Evolutionary conservation across 2,113 vertebrate species (phyloP), one percentile per base, ranked within the genome.

Genomic region (Castor canadensis): DNA sequence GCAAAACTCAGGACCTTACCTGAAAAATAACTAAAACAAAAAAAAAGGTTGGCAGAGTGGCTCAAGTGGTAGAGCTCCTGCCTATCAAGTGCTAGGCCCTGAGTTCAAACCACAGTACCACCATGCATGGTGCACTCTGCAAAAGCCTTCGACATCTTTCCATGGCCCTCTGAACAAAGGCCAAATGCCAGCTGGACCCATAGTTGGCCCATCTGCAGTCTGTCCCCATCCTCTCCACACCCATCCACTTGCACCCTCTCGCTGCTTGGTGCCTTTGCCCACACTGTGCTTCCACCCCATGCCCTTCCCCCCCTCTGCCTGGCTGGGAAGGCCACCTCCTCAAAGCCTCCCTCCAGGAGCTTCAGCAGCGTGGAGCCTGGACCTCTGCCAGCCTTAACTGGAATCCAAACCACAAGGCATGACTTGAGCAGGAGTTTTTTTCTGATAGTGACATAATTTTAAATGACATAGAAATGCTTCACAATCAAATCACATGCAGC

Each of bases 381-480:
- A n/a, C 6, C 72, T 66, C 30, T 45, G 32, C 82, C 54, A 47
- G 11, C 72, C 38, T 67, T 79, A 69, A 43, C 93, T 82, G 77
- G 86, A 88, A 89, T 43, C 24, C 81, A 58, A 49, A 67, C 28
- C 84, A 62, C 38, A 84, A 87, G 52, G 30, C 28, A 19, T 19
- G 62, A 60, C 47, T 60, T 3, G 62, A 84, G 7, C 45, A 64
- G 56, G 54, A 64, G 10, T 6, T 54, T 73, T 47, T 10, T 64
- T 75, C 38, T 56, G 60, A 76, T 1, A 2, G 71, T 0, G 45
- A 92, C 43, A 67, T 83, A 16, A 79, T 64, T 87, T 40, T 75
- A 87, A 96, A 85, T n/a, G 45, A 84, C 52, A 79, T 56, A 64
- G 35, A 83, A 86, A 86, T 58, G 45, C 35, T 86, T n/a, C 54